Conservation (phyloP, 2,113 vertebrate genomes). For the Phalacrocorax pelagicus region DNA sequence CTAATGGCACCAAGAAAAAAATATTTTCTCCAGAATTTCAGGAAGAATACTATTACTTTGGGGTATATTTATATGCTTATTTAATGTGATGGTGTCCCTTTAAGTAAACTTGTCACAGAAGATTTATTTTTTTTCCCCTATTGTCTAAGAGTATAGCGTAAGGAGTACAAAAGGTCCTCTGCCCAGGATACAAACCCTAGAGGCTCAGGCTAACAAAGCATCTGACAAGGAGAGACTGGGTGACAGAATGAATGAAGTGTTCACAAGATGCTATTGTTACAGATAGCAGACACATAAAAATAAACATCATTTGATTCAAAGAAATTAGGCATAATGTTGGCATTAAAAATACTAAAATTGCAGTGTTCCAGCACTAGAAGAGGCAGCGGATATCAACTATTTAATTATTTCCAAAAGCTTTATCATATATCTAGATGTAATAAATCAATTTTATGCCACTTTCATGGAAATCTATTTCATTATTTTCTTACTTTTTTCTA, state of each 20-base stretch:
- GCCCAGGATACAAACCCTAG: slow-evolving; percentile 13
- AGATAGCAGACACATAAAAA: not conserved
- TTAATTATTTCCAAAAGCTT: slow-evolving; percentile 66
- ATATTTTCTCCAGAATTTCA: not conserved
- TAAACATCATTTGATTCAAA: not conserved
- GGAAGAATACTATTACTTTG: not conserved
- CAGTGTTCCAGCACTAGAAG: not conserved
- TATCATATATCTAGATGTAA: slow-evolving; percentile 32
- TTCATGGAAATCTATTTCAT: slow-evolving; percentile 48
- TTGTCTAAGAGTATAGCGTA: not conserved
- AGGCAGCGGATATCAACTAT: slow-evolving; percentile 21
- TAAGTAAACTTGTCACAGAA: slow-evolving; percentile 39
- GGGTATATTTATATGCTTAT: not conserved
- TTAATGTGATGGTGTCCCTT: slow-evolving; percentile 6
- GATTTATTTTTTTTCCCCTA: not conserved
- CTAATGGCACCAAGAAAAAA: not conserved
- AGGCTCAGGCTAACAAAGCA: slow-evolving; percentile 16
- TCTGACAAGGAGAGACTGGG: not conserved
- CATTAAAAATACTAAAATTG: not conserved
- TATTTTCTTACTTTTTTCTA: slow-evolving; percentile 25
- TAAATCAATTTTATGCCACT: slow-evolving; percentile 48
- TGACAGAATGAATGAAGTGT: not conserved
- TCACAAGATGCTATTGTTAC: not conserved
- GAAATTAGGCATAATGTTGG: not conserved
- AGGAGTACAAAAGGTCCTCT: slow-evolving; percentile 26